A percentile compares a stretch with the other conserved stretches of the same genome.
Conservation (phyloP, 1,140 invertebrate genomes). For the Euwallacea fornicatus region DNA sequence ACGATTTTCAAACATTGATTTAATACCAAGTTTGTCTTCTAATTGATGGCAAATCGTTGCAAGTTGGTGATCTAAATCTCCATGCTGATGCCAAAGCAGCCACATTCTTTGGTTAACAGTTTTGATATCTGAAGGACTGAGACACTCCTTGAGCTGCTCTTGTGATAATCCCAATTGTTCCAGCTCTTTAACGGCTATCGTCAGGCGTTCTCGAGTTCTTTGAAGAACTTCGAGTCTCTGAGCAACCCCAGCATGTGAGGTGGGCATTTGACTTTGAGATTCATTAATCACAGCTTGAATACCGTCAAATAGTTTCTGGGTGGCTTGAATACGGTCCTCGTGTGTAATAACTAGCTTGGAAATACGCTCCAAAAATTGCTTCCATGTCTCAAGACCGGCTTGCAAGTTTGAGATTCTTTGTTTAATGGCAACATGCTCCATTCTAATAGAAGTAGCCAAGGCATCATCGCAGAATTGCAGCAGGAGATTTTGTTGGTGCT, state of each 20-base stretch:
- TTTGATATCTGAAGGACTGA: constrained; percentile 86
- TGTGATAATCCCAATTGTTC: constrained; percentile 72
- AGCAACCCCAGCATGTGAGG: constrained; percentile 57
- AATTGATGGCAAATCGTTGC: constrained; percentile 72
- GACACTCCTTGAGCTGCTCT: constrained; percentile 79
- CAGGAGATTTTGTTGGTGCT: constrained; percentile 67
- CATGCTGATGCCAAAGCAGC: constrained; percentile 75
- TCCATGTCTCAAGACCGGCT: constrained; percentile 81
- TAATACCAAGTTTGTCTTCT: constrained; percentile 73
- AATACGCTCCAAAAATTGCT: constrained; percentile 69
- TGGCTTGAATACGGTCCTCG: constrained; percentile 58
- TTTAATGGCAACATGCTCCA: constrained; percentile 74
- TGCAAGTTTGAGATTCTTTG: constrained; percentile 76
- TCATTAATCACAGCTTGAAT: constrained; percentile 60
- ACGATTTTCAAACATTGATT: constrained; percentile 70
- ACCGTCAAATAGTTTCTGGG: constrained; percentile 62
- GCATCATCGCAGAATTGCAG: constrained; percentile 76
- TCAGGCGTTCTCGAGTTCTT: constrained; percentile 60
- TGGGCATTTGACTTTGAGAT: constrained; percentile 53
- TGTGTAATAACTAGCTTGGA: constrained; percentile 63
- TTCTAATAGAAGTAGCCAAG: constrained; percentile 72
- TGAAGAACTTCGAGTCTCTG: constrained; percentile 63
- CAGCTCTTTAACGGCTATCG: constrained; percentile 62
- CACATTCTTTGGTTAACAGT: constrained; percentile 74
- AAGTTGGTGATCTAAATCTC: constrained; percentile 77